phyloP scores from a whole-genome alignment of 2,113 vertebrate species.

The Brienomyrus brachyistius region DNA sequence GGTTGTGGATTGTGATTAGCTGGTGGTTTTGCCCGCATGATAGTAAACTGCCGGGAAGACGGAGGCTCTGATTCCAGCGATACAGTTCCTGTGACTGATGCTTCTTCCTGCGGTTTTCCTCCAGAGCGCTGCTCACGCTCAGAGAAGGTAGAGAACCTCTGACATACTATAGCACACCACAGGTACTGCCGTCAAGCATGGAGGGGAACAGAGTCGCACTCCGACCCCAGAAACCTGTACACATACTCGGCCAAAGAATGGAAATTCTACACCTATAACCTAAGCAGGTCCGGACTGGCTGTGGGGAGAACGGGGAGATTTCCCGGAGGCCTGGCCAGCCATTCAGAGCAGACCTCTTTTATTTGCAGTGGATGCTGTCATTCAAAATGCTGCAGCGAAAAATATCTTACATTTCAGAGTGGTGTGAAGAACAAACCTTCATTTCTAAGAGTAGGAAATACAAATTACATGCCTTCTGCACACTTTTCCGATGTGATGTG shows the following conservation, averaged over 20 bases:
- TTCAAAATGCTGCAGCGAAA: background rate
- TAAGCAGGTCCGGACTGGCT: background rate
- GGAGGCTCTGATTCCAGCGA: background rate
- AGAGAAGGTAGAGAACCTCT: background rate
- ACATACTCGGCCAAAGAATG: background rate
- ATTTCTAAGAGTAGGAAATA: background rate
- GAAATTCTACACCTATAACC: background rate
- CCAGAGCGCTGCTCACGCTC: background rate
- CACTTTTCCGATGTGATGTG: background rate
- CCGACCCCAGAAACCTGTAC: background rate
- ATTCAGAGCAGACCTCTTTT: background rate
- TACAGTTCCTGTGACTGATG: background rate
- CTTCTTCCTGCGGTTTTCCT: background rate
- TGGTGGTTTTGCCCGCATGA: background rate
- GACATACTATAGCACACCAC: background rate
- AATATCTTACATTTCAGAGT: background rate
- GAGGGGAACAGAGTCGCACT: background rate
- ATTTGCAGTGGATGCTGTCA: background rate
- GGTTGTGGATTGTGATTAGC: constrained; percentile 8
- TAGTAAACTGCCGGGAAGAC: background rate
- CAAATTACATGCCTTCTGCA: background rate
- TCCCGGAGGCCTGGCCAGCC: background rate
- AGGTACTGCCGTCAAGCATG: background rate
- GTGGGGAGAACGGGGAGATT: background rate
- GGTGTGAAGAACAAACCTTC: background rate